Evolutionary conservation across 2,797 vertebrate species (phyloP).

Genomic region (Muscicapa comitata): DNA sequence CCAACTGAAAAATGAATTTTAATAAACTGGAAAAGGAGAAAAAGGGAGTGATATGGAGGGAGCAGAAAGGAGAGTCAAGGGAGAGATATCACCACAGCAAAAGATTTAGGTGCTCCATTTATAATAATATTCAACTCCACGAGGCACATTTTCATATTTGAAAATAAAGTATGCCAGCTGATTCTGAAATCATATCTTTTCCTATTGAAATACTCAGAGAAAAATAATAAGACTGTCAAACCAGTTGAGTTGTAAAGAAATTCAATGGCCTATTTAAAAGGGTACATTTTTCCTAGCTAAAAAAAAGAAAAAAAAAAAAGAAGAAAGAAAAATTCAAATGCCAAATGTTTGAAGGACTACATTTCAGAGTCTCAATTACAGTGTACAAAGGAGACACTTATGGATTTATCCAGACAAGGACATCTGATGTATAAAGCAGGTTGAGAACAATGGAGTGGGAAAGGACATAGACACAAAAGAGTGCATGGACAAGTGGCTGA

Average conservation of each 20-base stretch:
- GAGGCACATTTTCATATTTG: background rate
- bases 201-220: background rate
- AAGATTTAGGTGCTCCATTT: conserved; percentile 13
- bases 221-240: background rate
- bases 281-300: background rate
- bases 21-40: conserved; percentile 32
- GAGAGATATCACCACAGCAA: conserved; percentile 4
- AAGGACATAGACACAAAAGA: background rate
- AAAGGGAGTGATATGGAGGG: background rate
- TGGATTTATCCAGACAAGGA: background rate
- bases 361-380: background rate
- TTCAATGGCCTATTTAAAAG: background rate
- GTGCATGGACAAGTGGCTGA: background rate
- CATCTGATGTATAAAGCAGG: background rate
- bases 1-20: conserved; percentile 11
- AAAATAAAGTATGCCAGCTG: background rate
- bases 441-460: background rate
- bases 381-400: background rate
- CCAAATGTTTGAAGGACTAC: background rate
- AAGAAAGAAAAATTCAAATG: background rate
- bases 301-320: background rate
- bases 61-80: background rate
- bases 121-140: conserved; percentile 37
- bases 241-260: background rate
- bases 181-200: conserved; percentile 1